Evolutionary conservation across 1,140 invertebrate genomes (phyloP).

Genomic region (Lasioglossum albipes): DNA sequence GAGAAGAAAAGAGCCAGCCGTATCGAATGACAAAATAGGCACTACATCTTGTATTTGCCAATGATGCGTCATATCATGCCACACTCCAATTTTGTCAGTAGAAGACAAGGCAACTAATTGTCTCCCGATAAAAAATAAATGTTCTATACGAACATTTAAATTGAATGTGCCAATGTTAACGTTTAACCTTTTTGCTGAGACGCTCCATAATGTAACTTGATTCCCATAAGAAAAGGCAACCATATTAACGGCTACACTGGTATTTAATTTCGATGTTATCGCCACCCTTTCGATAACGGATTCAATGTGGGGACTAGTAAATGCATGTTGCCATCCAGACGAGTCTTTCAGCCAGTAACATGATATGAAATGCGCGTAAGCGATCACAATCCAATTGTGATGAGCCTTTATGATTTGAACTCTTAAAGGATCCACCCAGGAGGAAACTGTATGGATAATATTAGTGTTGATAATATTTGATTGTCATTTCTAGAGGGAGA

Average conservation of each 20-base stretch:
- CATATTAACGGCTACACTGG: constrained; percentile 87
- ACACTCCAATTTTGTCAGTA: constrained; percentile 98
- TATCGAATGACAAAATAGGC: constrained; percentile 96
- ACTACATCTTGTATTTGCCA: constrained; percentile 98
- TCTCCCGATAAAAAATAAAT: constrained; percentile 98
- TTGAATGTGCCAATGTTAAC: constrained; percentile 95
- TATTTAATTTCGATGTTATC: constrained; percentile 95
- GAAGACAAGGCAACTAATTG: constrained; percentile 96
- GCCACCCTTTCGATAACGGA: constrained; percentile 94
- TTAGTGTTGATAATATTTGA: constrained; percentile 13
- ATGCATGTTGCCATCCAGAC: constrained; percentile 96
- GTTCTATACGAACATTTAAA: constrained; percentile 94
- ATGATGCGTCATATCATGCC: constrained; percentile 99
- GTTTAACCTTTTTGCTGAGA: constrained; percentile 89
- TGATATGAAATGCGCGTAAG: constrained; percentile 96
- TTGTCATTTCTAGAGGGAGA: background rate
- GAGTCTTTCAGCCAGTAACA: constrained; percentile 98
- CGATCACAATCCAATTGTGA: constrained; percentile 98
- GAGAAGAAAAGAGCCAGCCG: constrained; percentile 96
- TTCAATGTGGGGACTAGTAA: constrained; percentile 95
- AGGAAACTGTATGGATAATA: constrained; percentile 77
- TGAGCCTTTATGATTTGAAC: constrained; percentile 98
- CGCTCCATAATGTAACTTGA: constrained; percentile 93
- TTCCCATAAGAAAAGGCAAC: constrained; percentile 93
- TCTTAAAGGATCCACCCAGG: constrained; percentile 91